A percentile compares a stretch with the other conserved stretches of the same genome.
Evolutionary conservation across 2,113 vertebrate species (phyloP).

Genomic region (human (Homo sapiens)): DNA sequence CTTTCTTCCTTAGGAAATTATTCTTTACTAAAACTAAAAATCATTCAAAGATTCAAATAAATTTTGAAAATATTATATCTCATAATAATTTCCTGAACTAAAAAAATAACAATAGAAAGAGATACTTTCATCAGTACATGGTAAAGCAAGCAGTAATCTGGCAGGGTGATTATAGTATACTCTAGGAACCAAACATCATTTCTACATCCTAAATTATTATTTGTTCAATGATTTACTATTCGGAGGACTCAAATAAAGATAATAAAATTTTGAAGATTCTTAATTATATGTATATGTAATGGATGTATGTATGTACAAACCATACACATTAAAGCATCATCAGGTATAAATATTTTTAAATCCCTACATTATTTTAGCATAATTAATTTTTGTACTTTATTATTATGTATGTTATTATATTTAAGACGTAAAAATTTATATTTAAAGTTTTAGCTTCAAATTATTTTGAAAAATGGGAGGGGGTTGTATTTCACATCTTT

Average conservation of each 20-base stretch:
- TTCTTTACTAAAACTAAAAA: neutral
- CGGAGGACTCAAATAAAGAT: neutral
- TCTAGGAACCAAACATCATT: neutral
- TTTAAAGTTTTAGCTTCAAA: neutral
- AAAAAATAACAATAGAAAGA: neutral
- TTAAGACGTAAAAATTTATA: neutral
- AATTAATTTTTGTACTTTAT: neutral
- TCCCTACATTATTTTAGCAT: neutral
- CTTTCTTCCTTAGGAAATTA: neutral
- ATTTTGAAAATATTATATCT: neutral
- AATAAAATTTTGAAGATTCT: neutral
- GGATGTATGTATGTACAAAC: rapidly evolving
- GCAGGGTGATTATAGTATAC: neutral
- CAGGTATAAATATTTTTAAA: neutral
- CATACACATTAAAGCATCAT: too few relatives aligned
- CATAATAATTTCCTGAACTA: neutral
- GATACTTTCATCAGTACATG: neutral
- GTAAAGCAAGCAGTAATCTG: neutral
- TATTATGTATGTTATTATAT: neutral
- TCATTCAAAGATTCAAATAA: neutral
- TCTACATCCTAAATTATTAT: rapidly evolving
- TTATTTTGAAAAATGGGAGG: neutral
- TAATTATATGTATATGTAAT: neutral
- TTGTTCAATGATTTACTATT: neutral
- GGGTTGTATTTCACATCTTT: neutral